Percentiles rank a stretch among this genome's conserved stretches.
Conservation (phyloP, 2,113 vertebrate species). For the Zapornia atra region DNA sequence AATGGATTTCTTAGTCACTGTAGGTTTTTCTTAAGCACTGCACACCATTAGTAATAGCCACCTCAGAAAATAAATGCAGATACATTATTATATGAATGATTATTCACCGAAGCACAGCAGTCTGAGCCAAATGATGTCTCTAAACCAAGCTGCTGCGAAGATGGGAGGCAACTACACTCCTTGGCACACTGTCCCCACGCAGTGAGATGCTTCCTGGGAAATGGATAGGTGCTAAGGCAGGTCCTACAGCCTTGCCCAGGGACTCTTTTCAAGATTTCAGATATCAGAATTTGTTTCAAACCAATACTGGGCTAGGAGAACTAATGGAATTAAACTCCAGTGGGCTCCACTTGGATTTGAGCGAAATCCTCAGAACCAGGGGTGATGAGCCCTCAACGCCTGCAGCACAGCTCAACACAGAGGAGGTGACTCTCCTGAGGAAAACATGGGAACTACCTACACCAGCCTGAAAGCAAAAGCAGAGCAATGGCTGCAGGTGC, state of each 20-base stretch:
- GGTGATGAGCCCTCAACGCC: neutral
- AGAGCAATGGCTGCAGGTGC: neutral
- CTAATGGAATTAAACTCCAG: neutral
- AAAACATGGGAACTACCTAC: neutral
- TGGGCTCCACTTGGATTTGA: neutral
- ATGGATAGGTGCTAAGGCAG: neutral
- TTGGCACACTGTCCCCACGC: neutral
- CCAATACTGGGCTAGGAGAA: neutral
- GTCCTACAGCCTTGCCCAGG: neutral
- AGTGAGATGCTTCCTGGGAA: neutral
- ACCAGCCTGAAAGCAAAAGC: neutral
- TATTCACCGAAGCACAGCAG: neutral
- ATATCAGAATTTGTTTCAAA: neutral
- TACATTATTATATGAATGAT: neutral
- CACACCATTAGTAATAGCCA: neutral
- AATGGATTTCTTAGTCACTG: neutral
- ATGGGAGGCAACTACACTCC: neutral
- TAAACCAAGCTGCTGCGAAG: neutral
- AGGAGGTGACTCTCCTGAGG: neutral
- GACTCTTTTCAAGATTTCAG: neutral
- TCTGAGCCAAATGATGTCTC: neutral
- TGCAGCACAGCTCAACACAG: neutral
- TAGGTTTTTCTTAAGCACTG: neutral
- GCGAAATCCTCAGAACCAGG: neutral
- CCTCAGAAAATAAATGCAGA: neutral